These are phyloP conservation scores for Drosophila imparisetae DNA, from an alignment of 2,888 invertebrate genomes.

Conservation along the genomic window DNA sequence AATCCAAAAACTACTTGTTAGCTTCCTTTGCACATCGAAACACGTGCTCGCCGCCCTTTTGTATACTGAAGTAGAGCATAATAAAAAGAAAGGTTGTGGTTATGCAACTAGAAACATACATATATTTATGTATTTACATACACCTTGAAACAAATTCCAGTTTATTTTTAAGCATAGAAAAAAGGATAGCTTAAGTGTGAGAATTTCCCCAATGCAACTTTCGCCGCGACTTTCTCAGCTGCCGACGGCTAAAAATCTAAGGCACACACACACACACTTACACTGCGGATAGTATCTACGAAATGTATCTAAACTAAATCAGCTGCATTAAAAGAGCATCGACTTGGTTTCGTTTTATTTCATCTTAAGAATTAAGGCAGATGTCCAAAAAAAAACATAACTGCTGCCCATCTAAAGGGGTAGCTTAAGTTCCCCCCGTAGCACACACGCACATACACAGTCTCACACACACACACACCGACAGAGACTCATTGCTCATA, in stretches of 20 bases:
- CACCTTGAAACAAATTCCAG: not conserved
- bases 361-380: constrained; percentile 30
- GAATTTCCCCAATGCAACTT: constrained; percentile 46
- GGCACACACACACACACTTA: constrained; percentile 6
- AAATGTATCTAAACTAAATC: constrained; percentile 46
- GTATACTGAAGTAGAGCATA: constrained; percentile 12
- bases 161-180: constrained; percentile 1
- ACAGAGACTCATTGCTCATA: constrained; percentile 37
- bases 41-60: constrained; percentile 50
- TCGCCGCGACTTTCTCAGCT: constrained; percentile 39
- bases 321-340: constrained; percentile 1
- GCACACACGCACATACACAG: constrained; percentile 14
- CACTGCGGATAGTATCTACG: constrained; percentile 20
- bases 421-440: constrained; percentile 27
- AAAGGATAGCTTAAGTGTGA: constrained; percentile 5
- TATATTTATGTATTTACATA: not conserved
- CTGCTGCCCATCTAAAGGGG: constrained; percentile 25
- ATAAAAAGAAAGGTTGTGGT: constrained; percentile 5
- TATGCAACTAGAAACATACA: not conserved
- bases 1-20: constrained; percentile 66
- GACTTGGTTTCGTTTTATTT: constrained; percentile 1
- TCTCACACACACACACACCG: constrained; percentile 14
- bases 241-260: constrained; percentile 47
- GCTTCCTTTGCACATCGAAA: constrained; percentile 35
- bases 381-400: constrained; percentile 3